Conservation (phyloP, 2,888 invertebrate genomes). For the Idaea straminata region DNA sequence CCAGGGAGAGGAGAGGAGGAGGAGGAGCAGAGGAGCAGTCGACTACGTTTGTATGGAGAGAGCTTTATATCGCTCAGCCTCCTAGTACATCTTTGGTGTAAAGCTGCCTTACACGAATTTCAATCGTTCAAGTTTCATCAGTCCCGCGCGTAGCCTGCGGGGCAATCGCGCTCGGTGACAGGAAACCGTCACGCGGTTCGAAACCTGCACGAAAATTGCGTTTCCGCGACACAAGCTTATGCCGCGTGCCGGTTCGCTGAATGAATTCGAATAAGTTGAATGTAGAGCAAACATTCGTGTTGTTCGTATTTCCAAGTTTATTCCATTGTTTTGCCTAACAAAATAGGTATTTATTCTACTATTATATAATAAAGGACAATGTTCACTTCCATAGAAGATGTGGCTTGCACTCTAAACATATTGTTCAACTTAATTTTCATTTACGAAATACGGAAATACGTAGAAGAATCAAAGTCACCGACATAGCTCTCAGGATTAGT, state of each 20-base stretch:
- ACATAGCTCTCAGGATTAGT: no score
- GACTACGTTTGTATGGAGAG: no score
- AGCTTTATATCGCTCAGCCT: no score
- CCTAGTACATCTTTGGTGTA: background rate
- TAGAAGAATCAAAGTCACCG: no score
- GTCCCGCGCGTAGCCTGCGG: background rate
- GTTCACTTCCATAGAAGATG: no score
- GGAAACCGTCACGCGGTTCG: background rate
- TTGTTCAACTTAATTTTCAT: no score
- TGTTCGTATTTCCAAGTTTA: background rate
- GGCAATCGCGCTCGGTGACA: background rate
- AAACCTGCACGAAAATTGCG: constrained; percentile 16
- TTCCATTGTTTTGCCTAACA: background rate
- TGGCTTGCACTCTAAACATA: no score
- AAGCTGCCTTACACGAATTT: background rate
- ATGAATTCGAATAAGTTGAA: background rate
- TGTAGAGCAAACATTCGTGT: background rate
- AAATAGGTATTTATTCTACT: no score
- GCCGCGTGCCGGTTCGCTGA: background rate
- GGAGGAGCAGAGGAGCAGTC: no score
- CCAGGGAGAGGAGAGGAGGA: no score
- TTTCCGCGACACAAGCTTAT: constrained; percentile 12
- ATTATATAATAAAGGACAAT: no score
- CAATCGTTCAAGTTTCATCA: background rate
- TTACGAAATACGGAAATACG: no score